phyloP scores from a whole-genome alignment of 2,888 invertebrate genomes.

The Notocelia uddmanniana region DNA sequence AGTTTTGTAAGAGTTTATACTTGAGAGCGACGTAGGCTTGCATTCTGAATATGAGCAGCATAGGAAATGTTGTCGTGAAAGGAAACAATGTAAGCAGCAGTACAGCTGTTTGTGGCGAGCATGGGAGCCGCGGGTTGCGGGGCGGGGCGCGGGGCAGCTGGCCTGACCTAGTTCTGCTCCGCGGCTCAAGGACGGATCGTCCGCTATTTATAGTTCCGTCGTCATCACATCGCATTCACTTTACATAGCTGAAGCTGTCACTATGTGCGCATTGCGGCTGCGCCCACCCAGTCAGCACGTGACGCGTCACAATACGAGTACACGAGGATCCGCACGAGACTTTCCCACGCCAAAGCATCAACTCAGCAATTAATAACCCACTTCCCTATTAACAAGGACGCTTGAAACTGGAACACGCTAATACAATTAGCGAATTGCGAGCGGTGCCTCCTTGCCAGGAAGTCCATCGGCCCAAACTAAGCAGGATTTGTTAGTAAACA shows the following conservation, averaged over 20 bases:
- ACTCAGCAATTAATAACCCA: constrained; percentile 61
- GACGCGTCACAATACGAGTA: constrained; percentile 47
- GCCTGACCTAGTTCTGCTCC: constrained; percentile 81
- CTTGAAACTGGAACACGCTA: constrained; percentile 55
- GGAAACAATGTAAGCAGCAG: constrained; percentile 54
- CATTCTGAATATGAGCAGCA: constrained; percentile 49
- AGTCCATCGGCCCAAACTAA: not conserved
- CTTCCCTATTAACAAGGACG: constrained; percentile 63
- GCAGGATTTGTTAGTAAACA: constrained; percentile 6
- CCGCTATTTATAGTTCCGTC: constrained; percentile 83
- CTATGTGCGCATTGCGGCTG: constrained; percentile 72
- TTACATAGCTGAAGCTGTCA: constrained; percentile 78
- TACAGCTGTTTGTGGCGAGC: constrained; percentile 55
- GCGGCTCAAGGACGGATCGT: constrained; percentile 84
- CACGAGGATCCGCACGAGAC: constrained; percentile 57
- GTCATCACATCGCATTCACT: constrained; percentile 75
- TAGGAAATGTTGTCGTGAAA: constrained; percentile 58
- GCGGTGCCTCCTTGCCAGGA: constrained; percentile 11
- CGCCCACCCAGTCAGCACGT: constrained; percentile 51
- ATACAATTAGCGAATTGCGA: constrained; percentile 23
- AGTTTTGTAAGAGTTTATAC: constrained; percentile 14
- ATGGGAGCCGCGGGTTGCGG: constrained; percentile 49
- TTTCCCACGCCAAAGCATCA: constrained; percentile 69
- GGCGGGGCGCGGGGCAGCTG: constrained; percentile 67
- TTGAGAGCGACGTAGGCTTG: not conserved